Base-by-base conservation (phyloP, 1,140 invertebrate species). In the Aporrectodea caliginosa region DNA sequence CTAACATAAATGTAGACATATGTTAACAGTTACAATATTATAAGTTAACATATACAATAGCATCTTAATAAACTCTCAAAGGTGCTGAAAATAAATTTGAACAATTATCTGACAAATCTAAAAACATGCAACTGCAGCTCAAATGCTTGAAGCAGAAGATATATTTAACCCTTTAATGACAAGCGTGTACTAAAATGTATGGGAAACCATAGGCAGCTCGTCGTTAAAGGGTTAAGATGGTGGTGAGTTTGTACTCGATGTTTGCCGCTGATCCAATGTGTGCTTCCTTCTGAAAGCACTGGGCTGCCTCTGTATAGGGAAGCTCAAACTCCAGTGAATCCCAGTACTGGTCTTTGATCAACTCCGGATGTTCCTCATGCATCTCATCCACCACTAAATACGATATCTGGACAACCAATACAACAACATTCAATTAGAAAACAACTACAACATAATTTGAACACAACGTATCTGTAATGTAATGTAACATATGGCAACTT, bases 281-380 rank as follows among this genome's bases (percentile, higher is more conserved):
- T 83, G 93, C 93, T 82, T 93, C 92, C 75, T 76, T 76, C 6
- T 93, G 89, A 83, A 93, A 93, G 58, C 91, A 90, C 85, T 94
- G 92, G 0, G 94, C 90, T 0, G 93, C 94, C 1, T 93, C 91
- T 0, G 94, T 95, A 85, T 95, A 94, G 0, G 94, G 94, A 75
- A 96, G 86, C 12, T 91, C 91, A 0, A 94, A 94, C 84, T 95
- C 93, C 76, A 94, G 91, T 84, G 94, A 92, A 84, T 95, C 94
- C 94, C 94, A 96, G 85, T 95, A 96, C 84, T 94, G 93, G 90
- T 96, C 94, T 75, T 91, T 91, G 16, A 83, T 81, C 74, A 83
- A 77, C 68, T 80, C 74, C 32, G 82, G 83, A 71, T 73, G 69
- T 29, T 80, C 81, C 2, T 34, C 32, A 72, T 83, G 81, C 80